A percentile compares a stretch with the other conserved stretches of the same genome.
Conservation (phyloP, 2,113 vertebrate species). For the Brachionichthys hirsutus region DNA sequence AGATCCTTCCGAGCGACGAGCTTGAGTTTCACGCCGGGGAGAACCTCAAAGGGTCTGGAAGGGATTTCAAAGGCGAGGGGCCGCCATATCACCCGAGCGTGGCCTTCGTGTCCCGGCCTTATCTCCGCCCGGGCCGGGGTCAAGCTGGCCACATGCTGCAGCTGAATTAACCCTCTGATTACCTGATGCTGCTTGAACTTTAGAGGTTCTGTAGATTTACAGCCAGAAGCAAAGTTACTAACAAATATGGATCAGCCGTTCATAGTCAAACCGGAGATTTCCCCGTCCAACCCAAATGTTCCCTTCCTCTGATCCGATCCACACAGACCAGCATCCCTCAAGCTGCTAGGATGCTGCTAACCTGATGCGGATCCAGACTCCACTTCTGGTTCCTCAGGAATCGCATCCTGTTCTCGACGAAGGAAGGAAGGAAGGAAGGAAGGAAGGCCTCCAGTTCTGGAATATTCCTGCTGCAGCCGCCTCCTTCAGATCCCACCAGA, state of each 20-base stretch:
- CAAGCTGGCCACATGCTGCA: constrained; percentile 63
- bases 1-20: constrained; percentile 71
- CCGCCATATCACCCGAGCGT: constrained; percentile 69
- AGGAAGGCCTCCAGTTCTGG: too few species aligned
- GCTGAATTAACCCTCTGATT: constrained; percentile 54
- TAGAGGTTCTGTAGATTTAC: not conserved
- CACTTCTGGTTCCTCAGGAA: too few species aligned
- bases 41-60: constrained; percentile 73
- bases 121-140: constrained; percentile 69
- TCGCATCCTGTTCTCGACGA: too few species aligned
- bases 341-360: too few species aligned
- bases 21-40: constrained; percentile 75
- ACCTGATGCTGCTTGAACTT: constrained; percentile 46
- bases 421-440: too few species aligned
- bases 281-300: not conserved
- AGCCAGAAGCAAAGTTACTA: too few species aligned
- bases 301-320: not conserved
- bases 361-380: too few species aligned
- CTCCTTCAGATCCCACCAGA: too few species aligned
- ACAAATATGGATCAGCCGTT: too few species aligned
- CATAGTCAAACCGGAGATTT: too few species aligned
- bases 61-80: constrained; percentile 70
- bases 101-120: constrained; percentile 66
- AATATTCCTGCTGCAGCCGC: too few species aligned
- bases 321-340: not conserved